Percentiles rank a stretch among this genome's conserved stretches.
These are phyloP conservation scores for Eleutherodactylus coqui DNA, from an alignment of 2,797 vertebrate species.

Conservation along the genomic window DNA sequence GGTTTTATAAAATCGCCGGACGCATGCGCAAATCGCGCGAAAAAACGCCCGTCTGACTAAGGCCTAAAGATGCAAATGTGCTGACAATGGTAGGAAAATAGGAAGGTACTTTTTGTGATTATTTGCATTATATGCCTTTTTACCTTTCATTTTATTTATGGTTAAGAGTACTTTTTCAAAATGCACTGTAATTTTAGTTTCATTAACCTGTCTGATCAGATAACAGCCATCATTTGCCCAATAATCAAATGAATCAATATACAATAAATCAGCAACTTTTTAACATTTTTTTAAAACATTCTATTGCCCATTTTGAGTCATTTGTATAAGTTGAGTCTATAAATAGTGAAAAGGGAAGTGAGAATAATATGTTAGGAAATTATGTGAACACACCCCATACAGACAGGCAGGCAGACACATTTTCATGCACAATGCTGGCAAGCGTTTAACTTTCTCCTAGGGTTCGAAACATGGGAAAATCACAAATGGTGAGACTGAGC, in stretches of 20 bases:
- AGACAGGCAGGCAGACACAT: constrained; percentile 62
- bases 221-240: not conserved
- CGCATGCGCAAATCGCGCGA: too few relatives aligned
- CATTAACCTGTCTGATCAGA: too few relatives aligned
- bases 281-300: constrained; percentile 48
- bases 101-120: too few relatives aligned
- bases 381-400: constrained; percentile 74
- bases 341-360: constrained; percentile 84
- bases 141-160: too few relatives aligned
- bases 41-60: too few relatives aligned
- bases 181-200: too few relatives aligned
- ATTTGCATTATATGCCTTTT: too few relatives aligned
- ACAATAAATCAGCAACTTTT: not conserved
- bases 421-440: constrained; percentile 67
- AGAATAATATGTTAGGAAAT: constrained; percentile 86
- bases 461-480: constrained; percentile 25
- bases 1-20: too few relatives aligned
- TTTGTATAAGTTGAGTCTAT: constrained; percentile 76
- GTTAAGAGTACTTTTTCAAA: too few relatives aligned
- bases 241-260: not conserved
- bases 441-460: constrained; percentile 44
- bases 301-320: constrained; percentile 65
- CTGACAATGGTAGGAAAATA: too few relatives aligned
- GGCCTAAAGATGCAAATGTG: too few relatives aligned
- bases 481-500: constrained; percentile 9